These are phyloP conservation scores for Drosophila ercepeae DNA, from an alignment of 1,140 invertebrate genomes.

Conservation along the genomic window DNA sequence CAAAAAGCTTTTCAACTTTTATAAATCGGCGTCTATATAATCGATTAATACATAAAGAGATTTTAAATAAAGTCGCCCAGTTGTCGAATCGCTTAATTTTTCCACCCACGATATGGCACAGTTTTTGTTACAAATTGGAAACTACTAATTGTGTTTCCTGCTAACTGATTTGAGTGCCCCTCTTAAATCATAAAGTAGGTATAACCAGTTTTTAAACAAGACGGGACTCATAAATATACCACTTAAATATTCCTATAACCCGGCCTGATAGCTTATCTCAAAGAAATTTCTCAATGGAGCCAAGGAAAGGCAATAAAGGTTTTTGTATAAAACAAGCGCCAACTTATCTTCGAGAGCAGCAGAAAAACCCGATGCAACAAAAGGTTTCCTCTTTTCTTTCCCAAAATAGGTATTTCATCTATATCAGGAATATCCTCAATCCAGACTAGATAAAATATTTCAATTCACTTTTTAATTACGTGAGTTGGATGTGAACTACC, in stretches of 20 bases:
- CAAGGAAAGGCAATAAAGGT: not conserved
- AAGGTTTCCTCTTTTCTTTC: not conserved
- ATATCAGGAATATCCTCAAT: not conserved
- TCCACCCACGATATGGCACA: constrained; percentile 18
- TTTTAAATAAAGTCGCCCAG: constrained; percentile 9
- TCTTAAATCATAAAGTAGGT: constrained; percentile 25
- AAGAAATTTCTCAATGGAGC: constrained; percentile 28
- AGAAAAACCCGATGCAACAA: not conserved
- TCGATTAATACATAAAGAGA: not conserved
- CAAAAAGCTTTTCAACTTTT: constrained; percentile 7
- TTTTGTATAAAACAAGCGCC: constrained; percentile 9
- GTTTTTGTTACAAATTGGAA: constrained; percentile 1
- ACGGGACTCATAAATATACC: constrained; percentile 7
- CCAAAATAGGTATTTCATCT: not conserved
- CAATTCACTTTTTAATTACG: constrained; percentile 7
- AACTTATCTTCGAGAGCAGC: constrained; percentile 28
- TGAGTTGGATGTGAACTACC: constrained; percentile 31
- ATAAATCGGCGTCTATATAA: constrained; percentile 2
- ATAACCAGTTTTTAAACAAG: constrained; percentile 8
- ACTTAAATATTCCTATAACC: not conserved
- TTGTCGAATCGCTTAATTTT: constrained; percentile 9
- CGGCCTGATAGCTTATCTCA: constrained; percentile 26
- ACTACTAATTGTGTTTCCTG: not conserved
- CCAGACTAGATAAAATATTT: constrained; percentile 5
- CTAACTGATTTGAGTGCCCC: not conserved